Percentiles rank a stretch among this genome's conserved stretches.
phyloP scores from a whole-genome alignment of 2,888 invertebrate species.

The Ceramica pisi region DNA sequence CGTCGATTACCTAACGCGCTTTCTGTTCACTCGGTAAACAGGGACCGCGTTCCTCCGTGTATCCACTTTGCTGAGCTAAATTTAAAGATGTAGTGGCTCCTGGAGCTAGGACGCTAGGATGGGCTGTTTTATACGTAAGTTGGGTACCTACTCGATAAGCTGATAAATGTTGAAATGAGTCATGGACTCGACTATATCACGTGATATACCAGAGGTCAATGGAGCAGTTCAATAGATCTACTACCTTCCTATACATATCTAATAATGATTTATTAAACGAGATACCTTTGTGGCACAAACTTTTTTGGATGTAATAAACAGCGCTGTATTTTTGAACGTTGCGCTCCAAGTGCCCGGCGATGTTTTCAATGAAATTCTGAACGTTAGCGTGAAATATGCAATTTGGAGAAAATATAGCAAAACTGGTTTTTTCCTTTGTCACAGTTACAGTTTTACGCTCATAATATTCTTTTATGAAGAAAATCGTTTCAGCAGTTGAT shows the following conservation, averaged over 20 bases:
- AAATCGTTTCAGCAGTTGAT: too few relatives aligned
- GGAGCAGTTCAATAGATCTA: neutral
- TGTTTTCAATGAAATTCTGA: slow-evolving; percentile 21
- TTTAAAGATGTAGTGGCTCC: slow-evolving; percentile 46
- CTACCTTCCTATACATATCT: neutral
- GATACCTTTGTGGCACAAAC: neutral
- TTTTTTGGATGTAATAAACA: neutral
- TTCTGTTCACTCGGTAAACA: slow-evolving; percentile 59
- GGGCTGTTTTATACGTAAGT: slow-evolving; percentile 7
- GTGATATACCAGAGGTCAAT: neutral
- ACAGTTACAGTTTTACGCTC: neutral
- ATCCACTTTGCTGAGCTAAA: slow-evolving; percentile 55
- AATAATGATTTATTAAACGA: neutral
- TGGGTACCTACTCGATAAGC: slow-evolving; percentile 8
- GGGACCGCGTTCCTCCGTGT: slow-evolving; percentile 50
- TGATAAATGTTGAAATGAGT: slow-evolving; percentile 1
- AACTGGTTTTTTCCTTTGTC: neutral
- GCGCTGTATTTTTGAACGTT: neutral
- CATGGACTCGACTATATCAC: neutral
- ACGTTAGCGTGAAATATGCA: slow-evolving; percentile 6
- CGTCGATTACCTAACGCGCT: slow-evolving; percentile 70
- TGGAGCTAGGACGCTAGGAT: slow-evolving; percentile 3
- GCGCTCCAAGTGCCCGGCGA: neutral
- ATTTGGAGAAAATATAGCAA: neutral
- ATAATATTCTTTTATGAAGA: too few relatives aligned